Percentiles rank a stretch among this genome's conserved stretches.
These are phyloP conservation scores for Odontocerum albicorne DNA, from an alignment of 2,888 invertebrate species.

Conservation along the genomic window DNA sequence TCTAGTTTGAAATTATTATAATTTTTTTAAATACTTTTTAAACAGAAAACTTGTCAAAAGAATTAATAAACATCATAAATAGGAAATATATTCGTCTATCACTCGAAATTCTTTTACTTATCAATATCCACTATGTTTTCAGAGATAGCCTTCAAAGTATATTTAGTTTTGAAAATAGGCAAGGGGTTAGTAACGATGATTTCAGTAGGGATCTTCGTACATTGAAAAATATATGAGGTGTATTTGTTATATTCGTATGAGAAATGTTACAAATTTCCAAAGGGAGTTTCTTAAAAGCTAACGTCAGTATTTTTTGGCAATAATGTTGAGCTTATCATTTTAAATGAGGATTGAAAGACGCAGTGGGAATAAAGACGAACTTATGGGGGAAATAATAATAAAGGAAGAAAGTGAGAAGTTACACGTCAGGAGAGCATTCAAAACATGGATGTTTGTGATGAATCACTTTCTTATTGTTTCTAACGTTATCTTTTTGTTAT, in stretches of 20 bases:
- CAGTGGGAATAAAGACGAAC: constrained; percentile 24
- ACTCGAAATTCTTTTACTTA: too few relatives aligned
- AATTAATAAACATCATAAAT: too few relatives aligned
- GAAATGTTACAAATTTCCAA: constrained; percentile 4
- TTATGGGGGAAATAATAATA: not conserved
- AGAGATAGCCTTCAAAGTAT: not conserved
- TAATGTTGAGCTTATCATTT: constrained; percentile 22
- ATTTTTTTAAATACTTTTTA: too few relatives aligned
- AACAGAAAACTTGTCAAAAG: too few relatives aligned
- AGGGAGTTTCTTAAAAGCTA: constrained; percentile 12
- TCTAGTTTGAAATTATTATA: too few relatives aligned
- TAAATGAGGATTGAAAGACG: constrained; percentile 24
- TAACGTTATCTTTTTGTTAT: too few relatives aligned
- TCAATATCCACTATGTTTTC: too few relatives aligned
- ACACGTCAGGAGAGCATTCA: not conserved
- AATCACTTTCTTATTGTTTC: too few relatives aligned
- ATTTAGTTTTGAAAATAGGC: not conserved
- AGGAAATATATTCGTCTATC: too few relatives aligned
- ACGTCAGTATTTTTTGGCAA: constrained; percentile 21
- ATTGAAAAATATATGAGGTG: not conserved
- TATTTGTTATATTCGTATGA: constrained; percentile 5
- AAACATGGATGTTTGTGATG: not conserved
- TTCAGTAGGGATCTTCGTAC: not conserved
- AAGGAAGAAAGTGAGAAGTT: constrained; percentile 19
- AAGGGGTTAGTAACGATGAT: not conserved